phyloP scores from a whole-genome alignment of 2,113 vertebrate species.

The Anseranas semipalmata region DNA sequence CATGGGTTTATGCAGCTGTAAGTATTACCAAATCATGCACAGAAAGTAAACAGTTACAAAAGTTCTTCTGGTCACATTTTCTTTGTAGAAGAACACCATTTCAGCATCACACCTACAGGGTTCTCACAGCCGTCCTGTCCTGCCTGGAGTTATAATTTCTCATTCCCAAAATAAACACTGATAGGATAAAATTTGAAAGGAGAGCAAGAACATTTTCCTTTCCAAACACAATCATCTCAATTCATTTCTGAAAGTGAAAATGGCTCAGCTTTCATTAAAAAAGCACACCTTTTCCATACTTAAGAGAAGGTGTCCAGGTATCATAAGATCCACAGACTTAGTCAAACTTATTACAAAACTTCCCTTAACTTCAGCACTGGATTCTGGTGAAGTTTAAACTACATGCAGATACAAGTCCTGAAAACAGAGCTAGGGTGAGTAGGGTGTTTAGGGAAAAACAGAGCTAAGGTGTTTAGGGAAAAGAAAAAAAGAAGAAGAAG shows the following conservation, averaged over 20 bases:
- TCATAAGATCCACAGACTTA: background rate
- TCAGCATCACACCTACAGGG: background rate
- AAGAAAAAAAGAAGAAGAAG: too few species aligned
- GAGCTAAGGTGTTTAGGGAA: too few species aligned
- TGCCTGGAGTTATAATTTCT: background rate
- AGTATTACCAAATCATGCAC: background rate
- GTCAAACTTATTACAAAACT: background rate
- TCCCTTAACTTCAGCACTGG: background rate
- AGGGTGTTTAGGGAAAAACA: background rate
- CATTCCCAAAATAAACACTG: accelerated
- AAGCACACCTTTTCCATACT: background rate
- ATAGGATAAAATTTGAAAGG: background rate
- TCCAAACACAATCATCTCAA: background rate
- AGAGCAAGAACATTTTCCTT: background rate
- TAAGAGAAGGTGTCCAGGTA: background rate
- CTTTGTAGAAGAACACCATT: background rate
- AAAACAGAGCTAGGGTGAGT: background rate
- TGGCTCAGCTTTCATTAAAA: background rate
- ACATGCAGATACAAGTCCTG: background rate
- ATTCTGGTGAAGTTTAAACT: background rate
- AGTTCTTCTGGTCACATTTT: background rate
- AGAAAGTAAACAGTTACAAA: background rate
- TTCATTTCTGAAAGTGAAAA: background rate
- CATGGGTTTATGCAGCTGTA: background rate
- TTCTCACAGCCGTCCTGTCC: background rate